Evolutionary conservation across 2,888 invertebrate genomes (phyloP), one percentile per base, ranked within the genome.

Genomic region (Coecobrya sp.): DNA sequence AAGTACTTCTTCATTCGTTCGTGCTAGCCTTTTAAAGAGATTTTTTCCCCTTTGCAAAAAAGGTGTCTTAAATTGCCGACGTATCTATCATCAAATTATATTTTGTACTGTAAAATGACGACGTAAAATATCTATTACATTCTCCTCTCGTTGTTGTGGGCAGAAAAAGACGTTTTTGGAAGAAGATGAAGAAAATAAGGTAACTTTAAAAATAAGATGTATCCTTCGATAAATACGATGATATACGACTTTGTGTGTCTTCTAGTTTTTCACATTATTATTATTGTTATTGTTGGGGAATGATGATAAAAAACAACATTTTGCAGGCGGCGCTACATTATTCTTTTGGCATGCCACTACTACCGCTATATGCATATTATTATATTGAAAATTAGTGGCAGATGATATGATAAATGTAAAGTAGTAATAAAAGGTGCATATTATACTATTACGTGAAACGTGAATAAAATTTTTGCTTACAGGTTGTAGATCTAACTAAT

Each of bases 1-100:
- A 89, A 89, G 73, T 87, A 76, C 76, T 87, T 87, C 87, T 86
- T 86, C 49, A 49, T 86, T 86, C 86, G 79, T 88, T 79, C 76
- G 87, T 88, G 87, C 73, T 76, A 49, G 55, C 22, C 73, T 55
- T 87, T 68, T 87, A 45, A 76, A 87, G 62, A 76, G 76, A 76
- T 55, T 76, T 87, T 87, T 87, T 87, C 22, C 52, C 16, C 55
- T 86, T 22, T 70, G 68, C 86, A 86, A 86, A 86, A 86, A 70
- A 86, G 86, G 86, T 70, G 70, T 86, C 68, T 68, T 86, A 86
- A 86, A 76, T 87, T 87, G 70, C 86, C 86, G 86, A 86, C 86
- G 49, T 68, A 86, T 62, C 86, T 52, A 70, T 86, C 86, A 86
- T 86, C 86, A 70, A 86, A 86, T 86, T 86, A 86, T 86, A 36